Base-by-base conservation (phyloP, 2,113 vertebrate species). In the Stigmatopora argus region DNA sequence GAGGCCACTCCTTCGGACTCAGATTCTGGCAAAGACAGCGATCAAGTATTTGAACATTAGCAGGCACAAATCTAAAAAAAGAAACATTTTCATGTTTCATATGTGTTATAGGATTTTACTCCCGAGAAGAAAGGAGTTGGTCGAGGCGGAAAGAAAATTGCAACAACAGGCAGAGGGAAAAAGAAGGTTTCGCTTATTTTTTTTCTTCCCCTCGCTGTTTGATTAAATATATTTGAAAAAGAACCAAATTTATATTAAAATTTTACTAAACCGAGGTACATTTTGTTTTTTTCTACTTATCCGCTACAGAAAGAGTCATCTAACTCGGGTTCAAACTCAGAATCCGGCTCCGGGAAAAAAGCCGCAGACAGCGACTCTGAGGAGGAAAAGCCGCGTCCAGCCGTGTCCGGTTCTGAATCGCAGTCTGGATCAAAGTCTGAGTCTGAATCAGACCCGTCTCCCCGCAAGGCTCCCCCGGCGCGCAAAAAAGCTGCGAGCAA, bases 11-110 rank as follows among this genome's bases (percentile, higher is more conserved):
- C 95, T 55, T 96, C 95, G 2, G 90, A 91, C 51, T 97, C 95
- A 0, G 96, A 96, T 78, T 95, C 94, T 0, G 94, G 93, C 49
- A 97, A 98, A 79, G 95, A 96, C 86, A 99, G 97, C 2, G 95
- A 99, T 86, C 94, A 99, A 93, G 96, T 96, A 26, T 45, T 45
- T 17, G 59, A 41, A 61, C 7, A 47, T 10, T 63, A 21, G 1
- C 13, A 53, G 1, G 11, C 15, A 23, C 18, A 53, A 3, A 12
- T 9, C 51, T 1, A 26, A 62, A 41, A 55, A 56, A 14, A 34
- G 12, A n/a, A 17, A 18, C 4, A 62, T 34, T 47, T 23, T 1
- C 55, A 19, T 52, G 41, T 45, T 12, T 12, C 4, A 13, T 61
- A 56, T 69, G 23, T 65, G 70, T 66, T 51, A 1, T 60, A 98